Evolutionary conservation across 2,888 invertebrate species (phyloP).

Genomic region (Helleia helle): DNA sequence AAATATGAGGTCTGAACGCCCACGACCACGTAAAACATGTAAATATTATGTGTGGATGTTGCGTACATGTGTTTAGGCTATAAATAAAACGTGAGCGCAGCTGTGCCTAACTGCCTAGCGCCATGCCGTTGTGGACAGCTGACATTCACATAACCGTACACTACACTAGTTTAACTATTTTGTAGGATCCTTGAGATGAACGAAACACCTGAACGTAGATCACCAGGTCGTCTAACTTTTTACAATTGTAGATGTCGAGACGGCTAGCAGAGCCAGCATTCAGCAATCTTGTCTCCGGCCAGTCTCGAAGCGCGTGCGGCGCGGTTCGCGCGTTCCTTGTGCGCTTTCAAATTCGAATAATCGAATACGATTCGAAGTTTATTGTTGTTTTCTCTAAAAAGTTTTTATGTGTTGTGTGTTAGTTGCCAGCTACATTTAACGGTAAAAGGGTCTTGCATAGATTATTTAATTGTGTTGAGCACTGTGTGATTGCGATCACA

Average conservation of each 20-base stretch:
- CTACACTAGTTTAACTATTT: slow-evolving; percentile 34
- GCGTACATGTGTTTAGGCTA: slow-evolving; percentile 21
- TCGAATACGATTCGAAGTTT: slow-evolving; percentile 48
- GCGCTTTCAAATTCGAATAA: slow-evolving; percentile 28
- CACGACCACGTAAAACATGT: not conserved
- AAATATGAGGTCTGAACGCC: too few relatives aligned
- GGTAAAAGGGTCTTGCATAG: too few relatives aligned
- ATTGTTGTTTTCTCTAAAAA: slow-evolving; percentile 38
- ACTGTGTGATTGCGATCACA: too few relatives aligned
- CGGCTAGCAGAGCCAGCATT: too few relatives aligned
- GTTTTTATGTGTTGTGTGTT: slow-evolving; percentile 30
- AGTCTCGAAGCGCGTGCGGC: slow-evolving; percentile 65
- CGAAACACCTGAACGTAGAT: slow-evolving; percentile 43
- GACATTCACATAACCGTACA: slow-evolving; percentile 34
- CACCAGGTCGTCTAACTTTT: slow-evolving; percentile 30
- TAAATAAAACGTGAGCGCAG: slow-evolving; percentile 32
- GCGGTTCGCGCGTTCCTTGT: slow-evolving; percentile 39
- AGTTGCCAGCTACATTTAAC: slow-evolving; percentile 21
- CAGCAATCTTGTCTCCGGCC: slow-evolving; percentile 56
- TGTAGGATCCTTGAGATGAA: slow-evolving; percentile 57
- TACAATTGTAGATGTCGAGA: too few relatives aligned
- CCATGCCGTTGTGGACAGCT: slow-evolving; percentile 36
- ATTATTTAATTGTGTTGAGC: too few relatives aligned
- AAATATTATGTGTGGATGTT: not conserved
- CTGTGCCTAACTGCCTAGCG: slow-evolving; percentile 27